phyloP scores from a whole-genome alignment of 2,113 vertebrate genomes.

The Pampusana beccarii region DNA sequence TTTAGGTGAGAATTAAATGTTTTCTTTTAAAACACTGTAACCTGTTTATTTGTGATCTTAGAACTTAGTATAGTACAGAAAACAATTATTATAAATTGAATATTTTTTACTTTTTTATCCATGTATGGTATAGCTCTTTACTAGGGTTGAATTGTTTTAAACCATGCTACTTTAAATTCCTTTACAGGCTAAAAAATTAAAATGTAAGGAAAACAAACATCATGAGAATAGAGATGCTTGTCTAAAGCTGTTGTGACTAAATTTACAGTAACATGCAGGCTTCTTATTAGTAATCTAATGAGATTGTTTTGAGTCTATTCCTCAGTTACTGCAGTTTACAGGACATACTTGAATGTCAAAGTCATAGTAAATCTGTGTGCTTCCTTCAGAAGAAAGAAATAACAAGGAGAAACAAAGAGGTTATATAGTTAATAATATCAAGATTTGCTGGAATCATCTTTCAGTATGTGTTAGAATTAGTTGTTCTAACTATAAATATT shows the following conservation, averaged over 20 bases:
- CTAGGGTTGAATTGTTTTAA: conserved; percentile 16
- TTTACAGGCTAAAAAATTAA: background rate
- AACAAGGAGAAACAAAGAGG: background rate
- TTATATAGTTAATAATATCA: background rate
- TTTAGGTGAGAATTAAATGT: conserved; percentile 84
- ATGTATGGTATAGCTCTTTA: background rate
- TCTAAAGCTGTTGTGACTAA: conserved; percentile 19
- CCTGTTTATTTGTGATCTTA: background rate
- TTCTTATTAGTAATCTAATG: background rate
- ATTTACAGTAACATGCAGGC: background rate
- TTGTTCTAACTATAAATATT: background rate
- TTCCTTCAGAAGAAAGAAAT: background rate
- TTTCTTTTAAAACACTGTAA: background rate
- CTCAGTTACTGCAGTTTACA: background rate
- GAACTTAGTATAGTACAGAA: background rate
- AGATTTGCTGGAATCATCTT: background rate
- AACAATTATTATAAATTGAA: background rate
- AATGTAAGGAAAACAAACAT: background rate
- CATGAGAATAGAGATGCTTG: conserved; percentile 1
- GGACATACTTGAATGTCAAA: background rate
- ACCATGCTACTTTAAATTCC: background rate
- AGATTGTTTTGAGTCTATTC: background rate
- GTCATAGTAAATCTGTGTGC: background rate
- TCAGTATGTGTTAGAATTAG: background rate
- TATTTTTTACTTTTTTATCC: background rate